phyloP scores from a whole-genome alignment of 2,113 vertebrate species.

The Alethe diademata region DNA sequence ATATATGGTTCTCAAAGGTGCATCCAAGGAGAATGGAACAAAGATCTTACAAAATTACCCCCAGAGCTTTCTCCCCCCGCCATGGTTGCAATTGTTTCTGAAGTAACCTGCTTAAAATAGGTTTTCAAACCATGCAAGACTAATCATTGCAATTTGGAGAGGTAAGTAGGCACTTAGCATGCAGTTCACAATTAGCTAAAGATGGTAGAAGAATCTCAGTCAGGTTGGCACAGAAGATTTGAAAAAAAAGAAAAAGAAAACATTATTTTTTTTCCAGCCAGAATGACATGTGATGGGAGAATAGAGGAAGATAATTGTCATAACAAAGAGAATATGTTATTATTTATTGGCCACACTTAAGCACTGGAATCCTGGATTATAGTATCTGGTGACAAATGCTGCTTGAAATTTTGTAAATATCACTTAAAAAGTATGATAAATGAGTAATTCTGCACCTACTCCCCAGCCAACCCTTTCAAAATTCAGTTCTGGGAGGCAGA shows the following conservation, averaged over 20 bases:
- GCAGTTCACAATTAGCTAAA: conserved; percentile 49
- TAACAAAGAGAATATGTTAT: conserved; percentile 70
- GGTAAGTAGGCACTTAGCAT: conserved; percentile 42
- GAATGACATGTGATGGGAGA: conserved; percentile 70
- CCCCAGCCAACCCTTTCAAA: not conserved
- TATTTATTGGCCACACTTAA: conserved; percentile 70
- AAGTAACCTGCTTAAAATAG: conserved; percentile 40
- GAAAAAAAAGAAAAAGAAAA: not conserved
- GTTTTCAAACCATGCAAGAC: conserved; percentile 33
- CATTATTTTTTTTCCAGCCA: conserved; percentile 26
- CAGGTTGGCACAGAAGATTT: conserved; percentile 11
- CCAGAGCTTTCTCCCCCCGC: not conserved
- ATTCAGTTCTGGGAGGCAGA: not conserved
- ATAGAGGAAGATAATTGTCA: conserved; percentile 65
- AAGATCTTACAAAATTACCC: conserved; percentile 10
- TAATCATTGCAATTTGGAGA: conserved; percentile 47
- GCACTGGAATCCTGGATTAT: conserved; percentile 58
- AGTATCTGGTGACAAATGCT: conserved; percentile 65
- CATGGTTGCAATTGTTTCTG: conserved; percentile 10
- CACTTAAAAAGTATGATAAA: conserved; percentile 30
- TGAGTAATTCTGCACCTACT: not conserved
- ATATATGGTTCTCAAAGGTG: not conserved
- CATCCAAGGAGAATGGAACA: not conserved
- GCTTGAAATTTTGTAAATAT: conserved; percentile 60
- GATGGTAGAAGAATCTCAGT: conserved; percentile 38